Base-by-base conservation (phyloP, 2,113 vertebrate species). In the Anser brachyrhynchus region DNA sequence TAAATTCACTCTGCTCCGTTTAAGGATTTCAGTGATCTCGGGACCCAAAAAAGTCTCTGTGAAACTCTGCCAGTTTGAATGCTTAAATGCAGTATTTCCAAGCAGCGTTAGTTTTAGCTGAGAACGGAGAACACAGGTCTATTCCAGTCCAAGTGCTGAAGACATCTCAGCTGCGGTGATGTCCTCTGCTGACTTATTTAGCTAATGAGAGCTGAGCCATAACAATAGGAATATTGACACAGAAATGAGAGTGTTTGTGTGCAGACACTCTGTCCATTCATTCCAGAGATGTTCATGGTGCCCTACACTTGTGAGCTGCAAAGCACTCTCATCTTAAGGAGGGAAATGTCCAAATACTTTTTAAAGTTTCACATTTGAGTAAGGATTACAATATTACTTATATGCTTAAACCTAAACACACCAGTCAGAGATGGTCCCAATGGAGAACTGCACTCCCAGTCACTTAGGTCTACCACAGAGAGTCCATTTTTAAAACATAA, bases 401-500 rank as follows among this genome's bases (percentile, higher is more conserved):
- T 5, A 37, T 21, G 57, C 29, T 51, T 65, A 19, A 75, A 71
- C 70, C 74, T 84, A 65, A 87, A 64, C n/a, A 57, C 11, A 65
- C 3, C 31, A 61, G 7, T 71, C 57, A 67, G 28, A 84, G 86
- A 65, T 70, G 26, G 61, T 75, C 73, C 64, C 66, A 37, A 6
- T 35, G 23, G 37, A 73, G 18, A 72, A 10, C 10, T 54, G 43
- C 86, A 16, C 39, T 84, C 46, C 41, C 17, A 76, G 67, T 2
- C 61, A 31, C 6, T 61, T 84, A 89, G 73, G 77, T 78, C 57
- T 89, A 71, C 52, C 74, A 83, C 74, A 87, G 26, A 82, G 58
- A 93, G 51, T 46, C 75, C 49, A 67, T 80, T 92, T 95, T 94
- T 86, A 86, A 95, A 80, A 84, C 62, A 46, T 73, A 84, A 96